Evolutionary conservation across 1,140 invertebrate genomes (phyloP), one percentile per base, ranked within the genome.

Genomic region (Sitodiplosis mosellana): DNA sequence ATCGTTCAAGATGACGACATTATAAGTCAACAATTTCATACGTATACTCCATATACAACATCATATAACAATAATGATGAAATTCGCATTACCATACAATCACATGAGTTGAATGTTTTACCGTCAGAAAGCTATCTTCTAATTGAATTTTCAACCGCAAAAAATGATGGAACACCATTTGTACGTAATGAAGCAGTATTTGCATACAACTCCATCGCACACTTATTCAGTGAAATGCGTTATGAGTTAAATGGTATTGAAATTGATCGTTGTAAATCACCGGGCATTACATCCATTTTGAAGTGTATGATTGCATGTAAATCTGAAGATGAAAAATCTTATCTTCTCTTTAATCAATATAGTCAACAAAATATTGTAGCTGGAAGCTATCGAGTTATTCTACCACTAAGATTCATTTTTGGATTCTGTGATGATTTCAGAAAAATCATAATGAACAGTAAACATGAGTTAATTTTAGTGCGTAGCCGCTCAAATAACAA

Each of bases 371-470:
- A 2, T 22, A 14, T 14, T 14, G 21, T 14, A 33, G 20, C 3
- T 33, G 33, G 53, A 19, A 51, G 59, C 34, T 66, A 67, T 48
- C 54, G 60, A 47, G 52, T 60, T 22, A 52, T 52, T 19, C 55
- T 70, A 42, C 65, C 66, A 8, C 46, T 69, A 18, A 58, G 51
- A 36, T 52, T 60, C 38, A 33, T 67, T 1, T 50, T 66, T 2
- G 63, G 65, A 8, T 67, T 69, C 53, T 59, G 59, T 38, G 62
- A 69, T 54, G 66, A 69, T 54, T 69, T 66, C 55, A 53, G 54
- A 47, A 59, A 59, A 55, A 59, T 70, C 36, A 51, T 68, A 14
- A 40, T 66, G 5, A 67, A 68, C 51, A 55, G 54, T 45, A 64
- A 64, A 54, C 65, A 68, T 54, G 64, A 69, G 54, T 46, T 69